These are phyloP conservation scores for Petrolisthes manimaculis DNA, from an alignment of 2,888 invertebrate genomes.

Conservation along the genomic window DNA sequence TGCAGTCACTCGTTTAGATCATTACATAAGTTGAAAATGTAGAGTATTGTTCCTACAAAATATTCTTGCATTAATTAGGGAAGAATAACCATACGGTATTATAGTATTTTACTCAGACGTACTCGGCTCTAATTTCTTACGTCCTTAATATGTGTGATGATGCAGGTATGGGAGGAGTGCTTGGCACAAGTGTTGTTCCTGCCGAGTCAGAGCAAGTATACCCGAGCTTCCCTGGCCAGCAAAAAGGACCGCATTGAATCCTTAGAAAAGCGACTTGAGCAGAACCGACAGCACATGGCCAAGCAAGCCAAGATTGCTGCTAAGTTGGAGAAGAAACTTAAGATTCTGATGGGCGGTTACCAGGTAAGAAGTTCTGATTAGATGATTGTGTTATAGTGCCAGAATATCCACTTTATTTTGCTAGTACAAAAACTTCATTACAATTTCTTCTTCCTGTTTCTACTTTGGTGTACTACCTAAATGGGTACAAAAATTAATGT, in stretches of 20 bases:
- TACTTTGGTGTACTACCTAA: no score
- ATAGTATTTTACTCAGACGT: no score
- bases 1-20: no score
- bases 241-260: constrained; percentile 97
- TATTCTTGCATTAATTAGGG: background rate
- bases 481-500: background rate
- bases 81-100: no score
- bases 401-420: constrained; percentile 13
- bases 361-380: constrained; percentile 25
- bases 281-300: constrained; percentile 95
- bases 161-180: constrained; percentile 95
- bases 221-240: constrained; percentile 92
- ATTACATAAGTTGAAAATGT: no score
- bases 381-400: background rate
- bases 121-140: no score
- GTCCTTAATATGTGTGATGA: no score
- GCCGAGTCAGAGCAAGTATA: constrained; percentile 92
- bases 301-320: constrained; percentile 96
- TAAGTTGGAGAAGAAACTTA: constrained; percentile 97
- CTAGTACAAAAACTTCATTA: constrained; percentile 67
- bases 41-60: background rate
- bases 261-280: constrained; percentile 90
- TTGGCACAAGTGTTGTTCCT: constrained; percentile 88
- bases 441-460: constrained; percentile 71
- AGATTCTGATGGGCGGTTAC: constrained; percentile 85